Percentiles rank a stretch among this genome's conserved stretches.
Evolutionary conservation across 2,888 invertebrate species (phyloP).

Genomic region (Lysandra bellargus): DNA sequence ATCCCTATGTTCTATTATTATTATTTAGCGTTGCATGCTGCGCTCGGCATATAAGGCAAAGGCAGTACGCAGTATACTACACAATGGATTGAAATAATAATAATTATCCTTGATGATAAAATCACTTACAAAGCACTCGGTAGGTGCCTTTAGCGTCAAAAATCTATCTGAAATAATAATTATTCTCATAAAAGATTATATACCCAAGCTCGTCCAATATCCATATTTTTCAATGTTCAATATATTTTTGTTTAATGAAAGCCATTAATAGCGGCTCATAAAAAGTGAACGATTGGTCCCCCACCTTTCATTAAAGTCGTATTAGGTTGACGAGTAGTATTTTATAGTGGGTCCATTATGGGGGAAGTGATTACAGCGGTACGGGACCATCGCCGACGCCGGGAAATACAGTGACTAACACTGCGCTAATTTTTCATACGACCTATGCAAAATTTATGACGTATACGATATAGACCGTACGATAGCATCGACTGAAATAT

Average conservation of each 20-base stretch:
- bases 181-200: background rate
- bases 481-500: too few relatives aligned
- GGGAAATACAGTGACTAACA: slow-evolving; percentile 15
- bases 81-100: too few relatives aligned
- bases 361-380: background rate
- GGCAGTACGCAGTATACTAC: too few relatives aligned
- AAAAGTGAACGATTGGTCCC: slow-evolving; percentile 1
- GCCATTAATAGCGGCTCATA: slow-evolving; percentile 5
- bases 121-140: too few relatives aligned
- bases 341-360: slow-evolving; percentile 8
- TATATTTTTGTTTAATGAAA: slow-evolving; percentile 2
- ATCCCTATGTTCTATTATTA: too few relatives aligned
- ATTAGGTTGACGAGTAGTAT: slow-evolving; percentile 24
- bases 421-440: background rate
- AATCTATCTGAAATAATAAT: background rate
- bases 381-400: background rate
- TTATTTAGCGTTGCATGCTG: too few relatives aligned
- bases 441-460: too few relatives aligned
- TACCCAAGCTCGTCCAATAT: background rate
- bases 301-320: slow-evolving; percentile 21
- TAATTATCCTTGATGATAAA: too few relatives aligned
- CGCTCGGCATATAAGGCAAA: too few relatives aligned
- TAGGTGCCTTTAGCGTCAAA: background rate
- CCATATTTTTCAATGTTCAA: slow-evolving; percentile 16
- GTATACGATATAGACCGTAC: too few relatives aligned